phyloP scores from a whole-genome alignment of 1,140 invertebrate species.

The Doryteuthis pealeii region DNA sequence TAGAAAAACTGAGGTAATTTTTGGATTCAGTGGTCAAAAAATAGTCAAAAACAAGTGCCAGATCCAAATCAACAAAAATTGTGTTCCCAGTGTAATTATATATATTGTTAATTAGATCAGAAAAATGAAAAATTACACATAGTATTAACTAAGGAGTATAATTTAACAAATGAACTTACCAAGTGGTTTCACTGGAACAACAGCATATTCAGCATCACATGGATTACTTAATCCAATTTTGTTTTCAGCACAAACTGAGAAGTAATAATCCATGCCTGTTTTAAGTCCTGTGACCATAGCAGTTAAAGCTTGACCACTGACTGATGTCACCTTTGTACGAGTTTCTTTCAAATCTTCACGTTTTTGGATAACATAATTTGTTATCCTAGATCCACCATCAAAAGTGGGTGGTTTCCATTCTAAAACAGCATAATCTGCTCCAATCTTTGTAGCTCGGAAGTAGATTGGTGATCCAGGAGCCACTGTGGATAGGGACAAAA shows the following conservation, averaged over 20 bases:
- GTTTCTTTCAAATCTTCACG: conserved; percentile 46
- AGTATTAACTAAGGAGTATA: too few species aligned
- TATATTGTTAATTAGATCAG: too few species aligned
- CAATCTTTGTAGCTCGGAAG: conserved; percentile 88
- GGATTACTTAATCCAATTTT: conserved; percentile 87
- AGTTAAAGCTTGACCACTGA: conserved; percentile 77
- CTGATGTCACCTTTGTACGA: conserved; percentile 57
- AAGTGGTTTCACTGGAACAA: conserved; percentile 67
- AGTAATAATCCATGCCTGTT: conserved; percentile 86
- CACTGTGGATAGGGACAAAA: conserved; percentile 69
- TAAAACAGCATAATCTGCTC: conserved; percentile 81
- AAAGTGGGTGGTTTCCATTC: conserved; percentile 86
- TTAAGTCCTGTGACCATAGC: conserved; percentile 80
- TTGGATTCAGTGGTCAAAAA: too few species aligned
- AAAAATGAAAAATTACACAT: too few species aligned
- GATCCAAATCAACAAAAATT: too few species aligned
- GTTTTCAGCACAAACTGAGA: conserved; percentile 91
- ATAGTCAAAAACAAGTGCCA: too few species aligned
- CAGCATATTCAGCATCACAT: conserved; percentile 64
- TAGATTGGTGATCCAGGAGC: conserved; percentile 90
- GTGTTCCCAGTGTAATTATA: too few species aligned
- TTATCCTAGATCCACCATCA: conserved; percentile 72
- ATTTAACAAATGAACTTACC: too few species aligned
- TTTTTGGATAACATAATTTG: conserved; percentile 49
- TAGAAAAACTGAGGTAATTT: too few species aligned